Evolutionary conservation across 1,140 invertebrate genomes (phyloP), one percentile per base, ranked within the genome.

Genomic region (Heliconius congener): DNA sequence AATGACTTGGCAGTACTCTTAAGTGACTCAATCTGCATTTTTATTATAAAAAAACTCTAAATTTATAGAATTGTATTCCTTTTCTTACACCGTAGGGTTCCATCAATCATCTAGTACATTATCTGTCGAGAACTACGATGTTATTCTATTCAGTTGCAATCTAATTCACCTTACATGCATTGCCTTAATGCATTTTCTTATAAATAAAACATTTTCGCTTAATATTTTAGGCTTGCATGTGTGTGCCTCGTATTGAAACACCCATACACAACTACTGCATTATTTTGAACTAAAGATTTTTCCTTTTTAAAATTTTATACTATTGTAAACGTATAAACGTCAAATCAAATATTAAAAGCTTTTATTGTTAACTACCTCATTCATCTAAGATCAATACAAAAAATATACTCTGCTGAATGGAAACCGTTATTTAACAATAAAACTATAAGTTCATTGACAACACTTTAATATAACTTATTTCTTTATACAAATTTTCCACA

Each of bases 51-150:
- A 66, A 76, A 76, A 76, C 42, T 13, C 39, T 8, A 60, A 46
- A 76, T 76, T 74, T 72, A 39, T 60, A 70, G 71, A 77, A 76
- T 80, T 80, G 78, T 52, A 70, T 80, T 30, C 39, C 37, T 80
- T 77, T 73, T 73, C 79, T 73, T 39, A 23, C 42, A 3, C 34
- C 73, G 60, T 16, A 27, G n/a, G 60, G 60, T 66, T 66, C 60
- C 60, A 80, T 80, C 79, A 80, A 80, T 80, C 79, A 80, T 77
- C 55, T 74, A 71, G 79, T 71, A 71, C 79, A 77, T 76, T 76
- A 71, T 71, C 55, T 88, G 86, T 87, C 86, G 84, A 76, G 84
- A 82, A 81, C 81, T 81, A 83, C 85, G 88, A 90, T 87, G 84
- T 87, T 86, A 86, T 87, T 81, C 82, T 83, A 84, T 78, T 81